A percentile compares a stretch with the other conserved stretches of the same genome.
These are phyloP conservation scores for Rhamnusium bicolor DNA, from an alignment of 2,888 invertebrate genomes.

Conservation along the genomic window DNA sequence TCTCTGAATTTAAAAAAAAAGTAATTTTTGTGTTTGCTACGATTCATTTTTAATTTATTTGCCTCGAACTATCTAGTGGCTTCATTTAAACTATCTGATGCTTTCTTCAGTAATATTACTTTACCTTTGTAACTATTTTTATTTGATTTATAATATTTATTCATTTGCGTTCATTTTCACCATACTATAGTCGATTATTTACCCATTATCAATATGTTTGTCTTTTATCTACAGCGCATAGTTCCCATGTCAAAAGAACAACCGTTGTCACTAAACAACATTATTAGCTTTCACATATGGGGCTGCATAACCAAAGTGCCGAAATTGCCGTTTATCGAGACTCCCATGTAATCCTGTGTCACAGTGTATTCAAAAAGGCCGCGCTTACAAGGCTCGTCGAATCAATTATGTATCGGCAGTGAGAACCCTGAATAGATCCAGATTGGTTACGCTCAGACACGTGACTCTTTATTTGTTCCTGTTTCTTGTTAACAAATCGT, in stretches of 20 bases:
- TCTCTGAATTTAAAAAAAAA: too few species aligned
- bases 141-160: too few species aligned
- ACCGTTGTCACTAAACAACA: slow-evolving; percentile 31
- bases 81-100: too few species aligned
- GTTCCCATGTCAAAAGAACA: slow-evolving; percentile 34
- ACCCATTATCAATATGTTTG: slow-evolving; percentile 7
- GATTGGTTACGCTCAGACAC: slow-evolving; percentile 76
- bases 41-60: too few species aligned
- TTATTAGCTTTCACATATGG: slow-evolving; percentile 34
- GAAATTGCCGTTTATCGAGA: slow-evolving; percentile 13
- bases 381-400: slow-evolving; percentile 68
- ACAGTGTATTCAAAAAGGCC: slow-evolving; percentile 67
- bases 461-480: slow-evolving; percentile 69
- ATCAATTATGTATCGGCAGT: slow-evolving; percentile 67
- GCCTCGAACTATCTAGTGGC: too few species aligned
- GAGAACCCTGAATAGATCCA: slow-evolving; percentile 57
- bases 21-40: too few species aligned
- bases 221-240: background rate
- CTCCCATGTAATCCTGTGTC: slow-evolving; percentile 70
- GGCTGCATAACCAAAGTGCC: background rate
- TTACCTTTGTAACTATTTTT: too few species aligned
- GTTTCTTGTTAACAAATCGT: slow-evolving; percentile 54
- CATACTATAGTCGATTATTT: background rate
- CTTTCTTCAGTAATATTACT: too few species aligned
- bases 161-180: too few species aligned